phyloP scores from a whole-genome alignment of 2,113 vertebrate species.

The Semicossyphus pulcher region DNA sequence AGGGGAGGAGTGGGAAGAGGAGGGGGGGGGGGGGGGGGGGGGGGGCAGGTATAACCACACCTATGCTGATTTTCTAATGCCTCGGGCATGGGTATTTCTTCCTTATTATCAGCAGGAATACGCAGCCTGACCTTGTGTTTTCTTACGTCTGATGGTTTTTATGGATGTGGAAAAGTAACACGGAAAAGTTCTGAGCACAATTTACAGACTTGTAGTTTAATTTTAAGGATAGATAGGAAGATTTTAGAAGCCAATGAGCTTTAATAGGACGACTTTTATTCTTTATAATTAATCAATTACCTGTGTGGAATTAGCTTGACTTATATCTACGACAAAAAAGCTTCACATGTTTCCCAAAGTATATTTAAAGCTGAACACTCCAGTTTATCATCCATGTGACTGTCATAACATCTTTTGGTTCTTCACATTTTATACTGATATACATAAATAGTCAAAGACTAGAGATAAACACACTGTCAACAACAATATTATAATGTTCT shows the following conservation, averaged over 20 bases:
- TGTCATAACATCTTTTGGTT: neutral
- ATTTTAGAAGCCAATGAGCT: too few species aligned
- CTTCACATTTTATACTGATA: neutral
- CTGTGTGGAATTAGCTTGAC: neutral
- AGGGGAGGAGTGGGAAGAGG: slow-evolving; percentile 35
- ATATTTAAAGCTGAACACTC: neutral
- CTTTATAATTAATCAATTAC: neutral
- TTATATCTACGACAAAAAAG: neutral
- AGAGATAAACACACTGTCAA: too few species aligned
- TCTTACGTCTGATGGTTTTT: slow-evolving; percentile 13
- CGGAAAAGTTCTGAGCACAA: neutral
- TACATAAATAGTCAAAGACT: too few species aligned
- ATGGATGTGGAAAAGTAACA: neutral
- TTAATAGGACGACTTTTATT: too few species aligned
- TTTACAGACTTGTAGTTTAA: neutral
- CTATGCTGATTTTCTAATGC: slow-evolving; percentile 85
- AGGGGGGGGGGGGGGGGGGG: slow-evolving; percentile 37
- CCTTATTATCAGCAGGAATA: slow-evolving; percentile 47
- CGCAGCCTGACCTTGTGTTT: slow-evolving; percentile 52
- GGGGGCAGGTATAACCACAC: slow-evolving; percentile 82
- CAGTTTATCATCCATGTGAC: neutral
- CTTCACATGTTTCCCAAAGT: neutral
- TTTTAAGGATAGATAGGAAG: too few species aligned
- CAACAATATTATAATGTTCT: neutral
- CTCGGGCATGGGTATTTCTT: slow-evolving; percentile 83